phyloP scores from a whole-genome alignment of 2,797 vertebrate species.

The Propithecus deckenii region DNA sequence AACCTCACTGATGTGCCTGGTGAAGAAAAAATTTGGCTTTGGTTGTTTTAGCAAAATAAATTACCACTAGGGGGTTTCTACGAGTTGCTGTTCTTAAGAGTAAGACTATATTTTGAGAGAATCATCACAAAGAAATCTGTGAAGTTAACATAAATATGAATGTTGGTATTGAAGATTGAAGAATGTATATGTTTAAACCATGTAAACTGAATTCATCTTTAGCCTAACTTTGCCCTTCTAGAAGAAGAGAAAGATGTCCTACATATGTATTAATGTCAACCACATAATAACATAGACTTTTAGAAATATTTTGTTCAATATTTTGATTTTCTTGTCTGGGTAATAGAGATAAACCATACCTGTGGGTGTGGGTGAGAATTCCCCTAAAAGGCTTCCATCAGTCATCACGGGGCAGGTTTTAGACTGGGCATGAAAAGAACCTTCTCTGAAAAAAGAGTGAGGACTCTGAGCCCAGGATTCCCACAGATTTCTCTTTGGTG shows the following conservation, averaged over 20 bases:
- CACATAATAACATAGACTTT: slow-evolving; percentile 28
- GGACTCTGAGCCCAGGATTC: background rate
- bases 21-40: slow-evolving; percentile 37
- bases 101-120: slow-evolving; percentile 25
- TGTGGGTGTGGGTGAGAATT: background rate
- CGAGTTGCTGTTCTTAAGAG: background rate
- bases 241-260: slow-evolving; percentile 2
- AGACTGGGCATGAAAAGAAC: background rate
- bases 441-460: background rate
- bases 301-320: slow-evolving; percentile 6
- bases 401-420: background rate
- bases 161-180: background rate
- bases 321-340: slow-evolving; percentile 13
- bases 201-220: slow-evolving; percentile 2
- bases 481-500: background rate
- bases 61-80: background rate
- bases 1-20: background rate
- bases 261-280: background rate
- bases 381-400: slow-evolving; percentile 21
- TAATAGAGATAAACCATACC: background rate
- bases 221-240: background rate
- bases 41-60: background rate
- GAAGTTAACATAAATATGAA: slow-evolving; percentile 35
- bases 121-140: slow-evolving; percentile 6
- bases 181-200: slow-evolving; percentile 14